These are phyloP conservation scores for Thunnus maccoyii DNA, from an alignment of 2,113 vertebrate genomes.

Conservation along the genomic window DNA sequence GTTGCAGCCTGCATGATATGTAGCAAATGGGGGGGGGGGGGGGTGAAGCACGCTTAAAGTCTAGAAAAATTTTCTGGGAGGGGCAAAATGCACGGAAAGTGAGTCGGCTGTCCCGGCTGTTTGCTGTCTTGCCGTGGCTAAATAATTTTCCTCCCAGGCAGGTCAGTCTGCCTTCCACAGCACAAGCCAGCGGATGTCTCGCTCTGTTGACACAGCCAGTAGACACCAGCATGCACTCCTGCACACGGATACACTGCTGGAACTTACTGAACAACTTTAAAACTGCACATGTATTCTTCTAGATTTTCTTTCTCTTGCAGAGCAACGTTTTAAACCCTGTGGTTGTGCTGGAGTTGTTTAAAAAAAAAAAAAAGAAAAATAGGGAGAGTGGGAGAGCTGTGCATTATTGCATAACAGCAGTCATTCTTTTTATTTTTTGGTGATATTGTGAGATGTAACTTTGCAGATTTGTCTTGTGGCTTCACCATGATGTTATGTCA, in stretches of 20 bases:
- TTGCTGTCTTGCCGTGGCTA: constrained; percentile 14
- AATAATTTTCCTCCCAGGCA: constrained; percentile 7
- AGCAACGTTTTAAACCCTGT: no score
- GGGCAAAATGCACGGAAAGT: constrained; percentile 11
- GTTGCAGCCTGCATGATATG: neutral
- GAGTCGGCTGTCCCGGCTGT: neutral
- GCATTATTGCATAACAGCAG: no score
- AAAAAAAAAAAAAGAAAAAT: no score
- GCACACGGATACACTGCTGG: neutral
- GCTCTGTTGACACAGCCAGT: constrained; percentile 3
- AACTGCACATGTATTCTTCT: neutral
- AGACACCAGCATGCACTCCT: neutral
- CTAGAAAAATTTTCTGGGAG: neutral
- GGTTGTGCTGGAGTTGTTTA: no score
- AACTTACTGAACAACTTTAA: neutral
- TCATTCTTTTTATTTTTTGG: no score
- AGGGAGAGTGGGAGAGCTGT: no score
- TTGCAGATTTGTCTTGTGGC: neutral
- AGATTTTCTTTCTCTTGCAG: neutral
- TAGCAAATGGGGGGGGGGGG: neutral
- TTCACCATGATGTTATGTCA: neutral
- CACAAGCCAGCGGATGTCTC: constrained; percentile 32
- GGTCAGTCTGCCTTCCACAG: constrained; percentile 22
- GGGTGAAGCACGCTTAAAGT: neutral
- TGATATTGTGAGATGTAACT: no score